Evolutionary conservation across 23 tunicate genomes (phyloP).

Genomic region (Trididemnum clinides): DNA sequence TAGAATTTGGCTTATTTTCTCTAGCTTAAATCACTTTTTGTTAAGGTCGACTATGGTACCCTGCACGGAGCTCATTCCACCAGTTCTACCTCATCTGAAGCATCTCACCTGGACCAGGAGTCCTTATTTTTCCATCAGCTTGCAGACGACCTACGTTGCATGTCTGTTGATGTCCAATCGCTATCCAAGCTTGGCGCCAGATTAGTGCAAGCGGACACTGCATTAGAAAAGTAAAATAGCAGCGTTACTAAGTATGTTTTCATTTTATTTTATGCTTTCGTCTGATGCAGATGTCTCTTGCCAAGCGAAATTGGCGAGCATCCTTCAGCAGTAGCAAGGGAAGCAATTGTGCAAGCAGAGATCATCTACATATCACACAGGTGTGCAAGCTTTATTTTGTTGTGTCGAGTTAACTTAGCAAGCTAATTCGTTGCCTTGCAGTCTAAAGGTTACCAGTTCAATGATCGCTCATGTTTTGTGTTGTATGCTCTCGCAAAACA

Average conservation of each 20-base stretch:
- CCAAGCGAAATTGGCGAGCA: slow-evolving; percentile 85
- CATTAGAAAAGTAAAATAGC: slow-evolving; percentile 46
- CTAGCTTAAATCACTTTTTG: no score
- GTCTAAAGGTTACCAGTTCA: no score
- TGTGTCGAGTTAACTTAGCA: no score
- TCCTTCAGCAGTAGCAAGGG: slow-evolving; percentile 78
- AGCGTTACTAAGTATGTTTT: no score
- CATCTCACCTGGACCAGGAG: slow-evolving; percentile 63
- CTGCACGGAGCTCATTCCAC: slow-evolving; percentile 86
- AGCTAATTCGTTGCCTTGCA: no score
- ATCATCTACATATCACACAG: slow-evolving; percentile 69
- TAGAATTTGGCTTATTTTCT: no score
- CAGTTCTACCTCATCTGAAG: slow-evolving; percentile 21
- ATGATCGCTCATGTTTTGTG: no score
- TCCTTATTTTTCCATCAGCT: slow-evolving; percentile 73
- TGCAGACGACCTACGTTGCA: slow-evolving; percentile 61
- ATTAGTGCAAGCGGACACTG: slow-evolving; percentile 49
- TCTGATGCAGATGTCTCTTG: slow-evolving; percentile 58
- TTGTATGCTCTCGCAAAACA: no score
- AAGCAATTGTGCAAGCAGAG: slow-evolving; percentile 91
- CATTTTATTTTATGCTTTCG: no score
- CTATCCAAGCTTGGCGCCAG: slow-evolving; percentile 55
- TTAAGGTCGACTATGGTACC: slow-evolving; percentile 90
- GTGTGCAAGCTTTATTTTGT: slow-evolving; percentile 7
- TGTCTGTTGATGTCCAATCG: slow-evolving; percentile 69